Evolutionary conservation across 2,797 vertebrate species (phyloP).

Genomic region (Perodicticus potto): DNA sequence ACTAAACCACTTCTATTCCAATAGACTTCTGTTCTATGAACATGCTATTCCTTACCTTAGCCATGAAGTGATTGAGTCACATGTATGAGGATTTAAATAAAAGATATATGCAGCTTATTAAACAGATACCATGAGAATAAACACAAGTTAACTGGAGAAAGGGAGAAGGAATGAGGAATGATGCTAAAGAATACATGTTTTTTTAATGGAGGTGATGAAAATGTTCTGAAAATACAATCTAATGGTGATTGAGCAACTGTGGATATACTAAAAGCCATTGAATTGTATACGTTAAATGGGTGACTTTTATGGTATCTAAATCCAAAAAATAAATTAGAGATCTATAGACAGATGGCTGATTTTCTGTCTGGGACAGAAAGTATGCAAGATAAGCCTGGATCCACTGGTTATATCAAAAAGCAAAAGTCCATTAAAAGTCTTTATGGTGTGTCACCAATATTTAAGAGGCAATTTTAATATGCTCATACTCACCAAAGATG

Average conservation of each 20-base stretch:
- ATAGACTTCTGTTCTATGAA: slow-evolving; percentile 49
- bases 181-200: not conserved
- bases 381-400: not conserved
- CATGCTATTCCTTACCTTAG: slow-evolving; percentile 9
- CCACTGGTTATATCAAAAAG: not conserved
- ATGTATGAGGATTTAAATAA: slow-evolving; percentile 39
- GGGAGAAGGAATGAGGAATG: not conserved
- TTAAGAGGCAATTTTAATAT: not conserved
- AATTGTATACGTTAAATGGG: not conserved
- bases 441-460: not conserved
- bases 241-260: not conserved
- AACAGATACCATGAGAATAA: slow-evolving; percentile 65
- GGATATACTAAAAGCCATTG: not conserved
- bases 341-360: not conserved
- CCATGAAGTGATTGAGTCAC: slow-evolving; percentile 13
- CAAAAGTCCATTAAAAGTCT: not conserved
- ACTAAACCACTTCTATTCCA: not conserved
- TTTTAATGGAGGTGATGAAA: not conserved
- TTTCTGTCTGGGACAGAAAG: not conserved
- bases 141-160: not conserved
- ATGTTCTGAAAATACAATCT: not conserved
- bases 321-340: not conserved
- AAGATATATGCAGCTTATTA: slow-evolving; percentile 80
- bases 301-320: not conserved
- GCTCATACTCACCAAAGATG: not conserved